phyloP scores from a whole-genome alignment of 2,113 vertebrate genomes.

The Platysteira castanea region DNA sequence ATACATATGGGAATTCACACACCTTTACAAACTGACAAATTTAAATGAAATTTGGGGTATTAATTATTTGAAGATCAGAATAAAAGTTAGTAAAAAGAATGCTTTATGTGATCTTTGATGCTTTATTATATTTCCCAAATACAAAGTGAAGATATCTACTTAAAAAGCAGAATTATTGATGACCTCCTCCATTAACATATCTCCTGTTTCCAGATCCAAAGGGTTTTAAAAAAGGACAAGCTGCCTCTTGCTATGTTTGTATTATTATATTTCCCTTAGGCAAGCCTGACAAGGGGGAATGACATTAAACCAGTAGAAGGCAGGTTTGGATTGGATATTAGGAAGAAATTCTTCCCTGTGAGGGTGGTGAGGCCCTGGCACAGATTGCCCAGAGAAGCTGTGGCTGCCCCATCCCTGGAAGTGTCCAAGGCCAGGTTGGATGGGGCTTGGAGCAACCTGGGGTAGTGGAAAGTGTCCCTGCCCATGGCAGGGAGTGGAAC shows the following conservation, averaged over 20 bases:
- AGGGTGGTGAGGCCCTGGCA: neutral
- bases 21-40: neutral
- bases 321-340: neutral
- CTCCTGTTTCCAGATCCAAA: neutral
- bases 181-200: neutral
- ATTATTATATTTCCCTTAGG: neutral
- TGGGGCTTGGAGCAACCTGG: neutral
- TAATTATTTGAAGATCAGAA: neutral
- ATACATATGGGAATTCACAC: neutral
- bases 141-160: neutral
- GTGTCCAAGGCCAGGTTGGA: neutral
- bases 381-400: neutral
- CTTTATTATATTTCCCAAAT: neutral
- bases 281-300: neutral
- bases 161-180: neutral
- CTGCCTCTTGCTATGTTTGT: neutral
- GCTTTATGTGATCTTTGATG: neutral
- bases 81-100: fast-evolving
- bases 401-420: neutral
- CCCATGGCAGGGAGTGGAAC: fast-evolving
- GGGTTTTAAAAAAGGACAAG: neutral
- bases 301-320: neutral
- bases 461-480: neutral
- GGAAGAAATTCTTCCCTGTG: neutral
- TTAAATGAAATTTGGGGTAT: neutral